Base-by-base conservation (phyloP, 2,797 vertebrate genomes). In the Acanthopagrus latus region DNA sequence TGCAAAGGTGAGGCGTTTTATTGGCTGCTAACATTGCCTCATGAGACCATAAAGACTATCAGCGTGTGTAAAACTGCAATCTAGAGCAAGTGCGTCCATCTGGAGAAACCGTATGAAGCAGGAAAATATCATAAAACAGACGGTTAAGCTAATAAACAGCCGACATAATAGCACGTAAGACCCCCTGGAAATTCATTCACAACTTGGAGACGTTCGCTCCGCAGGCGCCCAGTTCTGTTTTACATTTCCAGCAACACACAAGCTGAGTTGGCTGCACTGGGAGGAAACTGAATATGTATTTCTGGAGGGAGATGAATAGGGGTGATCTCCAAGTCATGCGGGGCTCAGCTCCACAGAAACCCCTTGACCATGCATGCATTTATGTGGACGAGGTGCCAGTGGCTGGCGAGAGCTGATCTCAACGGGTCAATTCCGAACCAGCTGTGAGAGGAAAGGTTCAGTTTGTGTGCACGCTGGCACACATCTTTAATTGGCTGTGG, bases 261-360 rank as follows among this genome's bases (percentile, higher is more conserved):
- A 76, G 81, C 88, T 74, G 88, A 88, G 83, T 86, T 91, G 91
- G 88, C 83, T 67, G 55, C 46, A 0, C 41, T 43, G 47, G n/a
- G 64, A 82, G 85, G 74, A 85, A 88, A 83, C 82, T 71, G 74
- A 79, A 87, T 76, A 74, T 88, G 81, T 82, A 43, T 74, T 85
- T 87, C 85, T 89, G 90, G 86, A 88, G 51, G 41, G 75, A 55
- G 64, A 81, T 91, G 85, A 93, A 93, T 88, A 84, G 80, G 41
- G 50, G 62, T 67, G 66, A 81, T 74, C 21, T 88, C 78, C 84
- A 89, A 86, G 76, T 89, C 83, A 82, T 84, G 69, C 83, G 63
- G 86, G 58, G 87, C 52, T 71, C 33, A 63, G 76, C 62, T 80
- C 82, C 74, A 75, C 74, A 85, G 79, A 82, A 86, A 84, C 66